Base-by-base conservation (phyloP, 2,888 invertebrate species). In the Synergus umbraculus region DNA sequence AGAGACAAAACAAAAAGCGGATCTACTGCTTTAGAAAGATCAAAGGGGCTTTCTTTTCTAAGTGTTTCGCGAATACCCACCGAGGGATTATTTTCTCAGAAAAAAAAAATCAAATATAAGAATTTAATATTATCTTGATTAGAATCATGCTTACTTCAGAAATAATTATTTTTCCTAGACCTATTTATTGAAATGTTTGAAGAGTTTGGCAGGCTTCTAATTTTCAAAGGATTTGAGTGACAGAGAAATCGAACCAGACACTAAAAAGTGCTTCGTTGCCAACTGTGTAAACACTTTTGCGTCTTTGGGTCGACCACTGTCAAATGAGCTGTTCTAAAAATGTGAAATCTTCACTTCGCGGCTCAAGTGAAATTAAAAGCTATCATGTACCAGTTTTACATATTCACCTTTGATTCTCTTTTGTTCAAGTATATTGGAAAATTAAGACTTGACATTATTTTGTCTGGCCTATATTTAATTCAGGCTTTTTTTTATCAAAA, bases 241-340 rank as follows among this genome's bases (percentile, higher is more conserved):
- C 66, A 66, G 15, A 18, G 18, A 69, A 69, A 69, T 69, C 22
- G 46, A 69, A 46, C 22, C 13, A 22, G 67, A 58, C 18, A 69
- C 22, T 60, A 58, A 76, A 64, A 76, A 54, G 54, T 18, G 29
- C 9, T 77, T 15, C 66, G 65, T 37, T 77, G 77, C 77, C 77
- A 77, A 77, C 77, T 77, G 77, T 77, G 49, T 49, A 77, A 66
- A 77, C 64, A 66, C 64, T 77, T 18, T 9, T 43, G 63, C 41
- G 43, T 58, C 77, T 76, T 37, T 69, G 44, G 46, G 83, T 78
- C 60, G 76, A 63, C 67, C 63, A 49, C 3, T 43, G 41, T 77
- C 49, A 60, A 49, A 60, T 54, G 43, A 44, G 41, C 37, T 43
- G 69, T 41, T 73, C 65, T 13, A 46, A 69, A 69, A 69, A 69